These are phyloP conservation scores for Synchiropus splendidus DNA, from an alignment of 2,113 vertebrate species.

Conservation along the genomic window DNA sequence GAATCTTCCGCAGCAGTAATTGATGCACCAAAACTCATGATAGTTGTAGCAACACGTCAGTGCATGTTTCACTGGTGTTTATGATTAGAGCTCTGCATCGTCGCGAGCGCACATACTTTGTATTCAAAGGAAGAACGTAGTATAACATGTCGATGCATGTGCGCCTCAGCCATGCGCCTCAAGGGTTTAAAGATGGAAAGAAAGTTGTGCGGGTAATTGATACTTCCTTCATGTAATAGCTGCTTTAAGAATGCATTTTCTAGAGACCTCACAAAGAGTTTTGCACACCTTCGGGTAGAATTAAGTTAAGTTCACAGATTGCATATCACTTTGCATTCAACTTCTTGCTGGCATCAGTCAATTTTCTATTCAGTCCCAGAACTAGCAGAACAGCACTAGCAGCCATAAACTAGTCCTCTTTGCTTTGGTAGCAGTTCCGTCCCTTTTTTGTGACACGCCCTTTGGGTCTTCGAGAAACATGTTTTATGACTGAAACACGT, in stretches of 20 bases:
- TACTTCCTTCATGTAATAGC: neutral
- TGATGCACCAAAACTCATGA: neutral
- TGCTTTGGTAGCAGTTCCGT: too few species aligned
- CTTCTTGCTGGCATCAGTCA: too few species aligned
- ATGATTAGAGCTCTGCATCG: slow-evolving; percentile 15
- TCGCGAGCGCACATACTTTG: slow-evolving; percentile 7
- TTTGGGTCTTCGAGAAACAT: too few species aligned
- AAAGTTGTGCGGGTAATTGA: neutral
- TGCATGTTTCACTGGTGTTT: slow-evolving; percentile 33
- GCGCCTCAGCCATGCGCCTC: neutral
- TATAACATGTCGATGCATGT: slow-evolving; percentile 24
- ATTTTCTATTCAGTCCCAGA: too few species aligned
- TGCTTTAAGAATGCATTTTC: neutral
- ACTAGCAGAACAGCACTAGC: too few species aligned
- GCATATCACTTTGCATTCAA: neutral
- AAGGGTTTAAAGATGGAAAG: neutral
- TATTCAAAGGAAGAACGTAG: slow-evolving; percentile 5
- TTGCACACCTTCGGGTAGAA: neutral
- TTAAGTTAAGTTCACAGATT: neutral
- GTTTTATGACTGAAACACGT: too few species aligned
- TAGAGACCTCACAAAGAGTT: neutral
- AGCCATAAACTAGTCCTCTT: too few species aligned
- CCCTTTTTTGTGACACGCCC: too few species aligned
- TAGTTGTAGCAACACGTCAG: neutral
- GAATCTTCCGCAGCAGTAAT: neutral